Conservation (phyloP, 2,888 invertebrate genomes). For the Hirtodrosophila alboralis region DNA sequence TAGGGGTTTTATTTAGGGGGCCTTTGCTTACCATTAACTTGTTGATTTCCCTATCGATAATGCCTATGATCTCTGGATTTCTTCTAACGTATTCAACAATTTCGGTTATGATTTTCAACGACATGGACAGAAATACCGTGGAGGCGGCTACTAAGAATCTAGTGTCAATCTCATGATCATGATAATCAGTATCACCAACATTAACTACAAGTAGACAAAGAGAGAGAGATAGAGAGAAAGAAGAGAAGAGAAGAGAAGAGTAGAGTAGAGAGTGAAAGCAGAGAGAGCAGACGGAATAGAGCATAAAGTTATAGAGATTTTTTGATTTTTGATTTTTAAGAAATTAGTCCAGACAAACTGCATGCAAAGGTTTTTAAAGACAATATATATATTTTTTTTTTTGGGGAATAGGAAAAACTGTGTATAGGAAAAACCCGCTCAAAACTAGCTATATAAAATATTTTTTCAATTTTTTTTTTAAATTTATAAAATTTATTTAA, state of each 20-base stretch:
- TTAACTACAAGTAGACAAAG: conserved; percentile 67
- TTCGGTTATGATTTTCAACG: conserved; percentile 82
- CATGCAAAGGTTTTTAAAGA: conserved; percentile 20
- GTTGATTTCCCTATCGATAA: conserved; percentile 82
- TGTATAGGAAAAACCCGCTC: too few relatives aligned
- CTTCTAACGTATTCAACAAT: conserved; percentile 82
- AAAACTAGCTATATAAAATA: too few relatives aligned
- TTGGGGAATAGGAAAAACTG: too few relatives aligned
- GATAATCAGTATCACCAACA: conserved; percentile 72
- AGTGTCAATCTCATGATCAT: conserved; percentile 79
- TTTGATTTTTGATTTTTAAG: conserved; percentile 17
- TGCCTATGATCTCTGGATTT: conserved; percentile 82
- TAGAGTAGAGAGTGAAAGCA: conserved; percentile 52
- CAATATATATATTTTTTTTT: neutral
- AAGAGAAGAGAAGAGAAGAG: conserved; percentile 49
- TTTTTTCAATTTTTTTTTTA: too few relatives aligned
- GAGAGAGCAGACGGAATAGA: conserved; percentile 32
- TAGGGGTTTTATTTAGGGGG: neutral
- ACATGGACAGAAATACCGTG: conserved; percentile 83
- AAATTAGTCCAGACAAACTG: conserved; percentile 20
- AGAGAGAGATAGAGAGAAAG: conserved; percentile 48
- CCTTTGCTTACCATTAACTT: conserved; percentile 79
- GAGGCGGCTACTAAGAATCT: conserved; percentile 83
- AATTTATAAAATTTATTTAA: neutral
- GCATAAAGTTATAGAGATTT: conserved; percentile 27